phyloP scores from a whole-genome alignment of 2,888 invertebrate species.

The Capitulum mitella region DNA sequence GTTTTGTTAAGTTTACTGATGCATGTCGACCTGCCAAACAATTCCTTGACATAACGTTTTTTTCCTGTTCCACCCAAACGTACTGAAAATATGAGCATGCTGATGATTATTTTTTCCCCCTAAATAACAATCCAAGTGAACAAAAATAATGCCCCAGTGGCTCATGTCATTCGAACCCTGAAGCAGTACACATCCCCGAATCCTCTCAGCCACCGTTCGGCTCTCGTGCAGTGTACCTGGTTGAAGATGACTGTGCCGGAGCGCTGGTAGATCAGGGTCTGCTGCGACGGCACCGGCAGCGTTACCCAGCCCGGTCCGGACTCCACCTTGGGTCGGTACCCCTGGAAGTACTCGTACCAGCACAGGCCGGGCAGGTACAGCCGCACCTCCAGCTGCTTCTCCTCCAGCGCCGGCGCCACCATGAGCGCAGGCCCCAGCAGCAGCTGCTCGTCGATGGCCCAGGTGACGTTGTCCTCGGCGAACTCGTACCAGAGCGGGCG shows the following conservation, averaged over 20 bases:
- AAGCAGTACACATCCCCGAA: no score
- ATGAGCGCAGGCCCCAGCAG: background rate
- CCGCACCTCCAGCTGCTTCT: background rate
- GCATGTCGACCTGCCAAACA: no score
- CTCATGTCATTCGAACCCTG: no score
- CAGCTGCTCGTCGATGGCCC: conserved; percentile 13
- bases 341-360: conserved; percentile 24
- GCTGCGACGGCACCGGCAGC: background rate
- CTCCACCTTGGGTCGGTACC: background rate
- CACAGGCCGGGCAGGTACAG: conserved; percentile 9
- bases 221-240: no score
- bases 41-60: no score
- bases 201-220: no score
- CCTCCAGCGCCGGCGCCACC: background rate
- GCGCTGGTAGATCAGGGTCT: conserved; percentile 6
- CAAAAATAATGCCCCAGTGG: no score
- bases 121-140: no score
- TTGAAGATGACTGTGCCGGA: background rate
- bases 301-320: background rate
- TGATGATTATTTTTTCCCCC: no score
- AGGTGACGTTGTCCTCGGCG: conserved; percentile 20
- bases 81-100: no score
- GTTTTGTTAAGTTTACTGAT: no score
- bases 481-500: conserved; percentile 30
- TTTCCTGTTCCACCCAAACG: no score